phyloP scores from a whole-genome alignment of 2,797 vertebrate species.

The Echeneis naucrates region DNA sequence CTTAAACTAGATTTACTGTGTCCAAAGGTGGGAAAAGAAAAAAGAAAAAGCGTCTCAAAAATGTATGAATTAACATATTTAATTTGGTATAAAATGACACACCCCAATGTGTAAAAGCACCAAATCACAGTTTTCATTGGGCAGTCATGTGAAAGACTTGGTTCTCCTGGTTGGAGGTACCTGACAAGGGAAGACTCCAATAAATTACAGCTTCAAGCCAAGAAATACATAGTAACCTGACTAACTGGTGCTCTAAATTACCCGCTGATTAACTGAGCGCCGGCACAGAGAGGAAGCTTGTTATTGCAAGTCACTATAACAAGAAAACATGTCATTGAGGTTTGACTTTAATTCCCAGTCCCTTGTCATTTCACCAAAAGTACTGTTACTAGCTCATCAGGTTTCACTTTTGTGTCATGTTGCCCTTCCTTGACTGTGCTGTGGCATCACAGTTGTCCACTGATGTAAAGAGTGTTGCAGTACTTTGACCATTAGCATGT shows the following conservation, averaged over 20 bases:
- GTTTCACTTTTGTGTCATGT: neutral
- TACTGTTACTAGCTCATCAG: neutral
- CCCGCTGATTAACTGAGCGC: neutral
- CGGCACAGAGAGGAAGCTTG: neutral
- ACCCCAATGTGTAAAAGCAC: neutral
- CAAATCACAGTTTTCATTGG: no score
- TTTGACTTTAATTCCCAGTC: neutral
- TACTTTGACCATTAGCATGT: constrained; percentile 31
- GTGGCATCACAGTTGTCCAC: constrained; percentile 13
- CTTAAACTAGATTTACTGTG: neutral
- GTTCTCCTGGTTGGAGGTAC: no score
- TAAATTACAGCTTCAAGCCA: neutral
- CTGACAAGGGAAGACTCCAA: neutral
- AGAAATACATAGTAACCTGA: constrained; percentile 1
- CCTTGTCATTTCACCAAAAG: neutral
- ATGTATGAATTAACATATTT: no score
- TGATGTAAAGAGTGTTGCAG: constrained; percentile 42
- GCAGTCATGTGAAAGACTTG: neutral
- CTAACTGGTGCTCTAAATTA: constrained; percentile 3
- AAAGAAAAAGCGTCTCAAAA: no score
- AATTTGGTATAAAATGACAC: neutral
- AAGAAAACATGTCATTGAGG: neutral
- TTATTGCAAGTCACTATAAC: neutral
- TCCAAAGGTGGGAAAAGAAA: neutral
- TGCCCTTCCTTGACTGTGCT: neutral